These are phyloP conservation scores for Dipus sagitta DNA, from an alignment of 2,797 vertebrate species.

Conservation along the genomic window DNA sequence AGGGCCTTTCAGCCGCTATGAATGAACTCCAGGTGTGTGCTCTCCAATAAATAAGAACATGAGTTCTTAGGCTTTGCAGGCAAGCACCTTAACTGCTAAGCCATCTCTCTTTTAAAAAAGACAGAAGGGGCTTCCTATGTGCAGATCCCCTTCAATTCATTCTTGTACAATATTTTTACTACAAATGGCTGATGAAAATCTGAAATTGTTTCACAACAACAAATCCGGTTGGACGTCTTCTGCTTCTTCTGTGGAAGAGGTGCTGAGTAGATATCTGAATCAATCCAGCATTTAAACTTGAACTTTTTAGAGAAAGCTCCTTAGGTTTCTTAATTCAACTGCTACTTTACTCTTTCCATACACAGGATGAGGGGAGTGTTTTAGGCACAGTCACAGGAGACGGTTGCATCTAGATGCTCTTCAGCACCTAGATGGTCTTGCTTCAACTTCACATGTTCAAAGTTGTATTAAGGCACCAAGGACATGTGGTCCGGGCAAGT, in stretches of 20 bases:
- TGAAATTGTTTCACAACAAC: not conserved
- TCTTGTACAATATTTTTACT: not conserved
- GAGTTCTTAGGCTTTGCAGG: too few relatives aligned
- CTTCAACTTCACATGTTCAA: not conserved
- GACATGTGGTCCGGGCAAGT: not conserved
- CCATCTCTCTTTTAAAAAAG: not conserved
- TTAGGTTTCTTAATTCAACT: not conserved
- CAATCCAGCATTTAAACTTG: not conserved
- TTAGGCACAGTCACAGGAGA: not conserved
- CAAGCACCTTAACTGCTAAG: too few relatives aligned
- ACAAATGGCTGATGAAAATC: not conserved
- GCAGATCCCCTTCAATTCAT: not conserved
- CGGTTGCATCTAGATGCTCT: not conserved
- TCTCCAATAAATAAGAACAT: too few relatives aligned
- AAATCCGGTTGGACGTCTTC: not conserved
- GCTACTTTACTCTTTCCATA: constrained; percentile 13
- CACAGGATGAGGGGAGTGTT: not conserved
- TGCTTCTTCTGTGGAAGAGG: too few relatives aligned
- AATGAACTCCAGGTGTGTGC: too few relatives aligned
- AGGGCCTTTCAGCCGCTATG: too few relatives aligned
- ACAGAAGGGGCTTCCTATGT: not conserved
- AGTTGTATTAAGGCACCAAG: not conserved
- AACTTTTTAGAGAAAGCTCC: constrained; percentile 3
- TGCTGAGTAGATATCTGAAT: not conserved
- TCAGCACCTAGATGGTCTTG: too few relatives aligned